Conservation (phyloP, 1,140 invertebrate genomes). For the Nasonia giraulti region DNA sequence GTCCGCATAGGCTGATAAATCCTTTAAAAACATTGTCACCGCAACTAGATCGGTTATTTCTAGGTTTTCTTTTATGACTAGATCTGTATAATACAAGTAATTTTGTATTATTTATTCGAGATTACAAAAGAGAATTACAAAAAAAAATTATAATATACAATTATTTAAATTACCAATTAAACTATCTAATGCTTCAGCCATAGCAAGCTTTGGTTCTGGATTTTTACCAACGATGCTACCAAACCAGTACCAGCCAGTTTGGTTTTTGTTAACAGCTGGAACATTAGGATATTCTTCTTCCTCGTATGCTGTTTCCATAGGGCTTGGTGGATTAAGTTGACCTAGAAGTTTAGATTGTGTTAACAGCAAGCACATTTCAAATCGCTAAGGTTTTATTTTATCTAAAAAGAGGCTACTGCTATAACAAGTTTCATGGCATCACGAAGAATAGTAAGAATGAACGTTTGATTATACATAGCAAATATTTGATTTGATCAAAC, state of each 20-base stretch:
- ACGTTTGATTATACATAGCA: too few relatives aligned
- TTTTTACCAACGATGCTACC: constrained; percentile 82
- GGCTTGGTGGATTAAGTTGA: constrained; percentile 66
- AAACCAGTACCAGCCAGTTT: constrained; percentile 87
- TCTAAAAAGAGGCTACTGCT: too few relatives aligned
- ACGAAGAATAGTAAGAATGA: too few relatives aligned
- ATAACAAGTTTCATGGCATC: too few relatives aligned
- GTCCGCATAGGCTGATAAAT: constrained; percentile 85
- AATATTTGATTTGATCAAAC: too few relatives aligned
- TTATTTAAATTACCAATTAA: constrained; percentile 81
- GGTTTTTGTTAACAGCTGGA: constrained; percentile 78
- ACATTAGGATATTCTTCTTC: constrained; percentile 68
- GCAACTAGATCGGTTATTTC: constrained; percentile 83
- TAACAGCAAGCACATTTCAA: too few relatives aligned
- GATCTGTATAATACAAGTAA: constrained; percentile 68
- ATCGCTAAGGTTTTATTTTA: too few relatives aligned
- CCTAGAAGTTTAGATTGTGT: constrained; percentile 52
- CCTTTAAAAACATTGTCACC: constrained; percentile 87
- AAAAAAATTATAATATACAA: background rate
- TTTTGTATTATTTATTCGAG: background rate
- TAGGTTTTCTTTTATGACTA: constrained; percentile 77
- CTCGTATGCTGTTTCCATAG: constrained; percentile 65
- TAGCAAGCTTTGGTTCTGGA: constrained; percentile 74
- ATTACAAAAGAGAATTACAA: background rate
- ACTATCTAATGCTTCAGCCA: constrained; percentile 81